Evolutionary conservation across 53 echinoderm and acorn worm genomes (phyloP).

Genomic region (Mesocentrotus franciscanus): DNA sequence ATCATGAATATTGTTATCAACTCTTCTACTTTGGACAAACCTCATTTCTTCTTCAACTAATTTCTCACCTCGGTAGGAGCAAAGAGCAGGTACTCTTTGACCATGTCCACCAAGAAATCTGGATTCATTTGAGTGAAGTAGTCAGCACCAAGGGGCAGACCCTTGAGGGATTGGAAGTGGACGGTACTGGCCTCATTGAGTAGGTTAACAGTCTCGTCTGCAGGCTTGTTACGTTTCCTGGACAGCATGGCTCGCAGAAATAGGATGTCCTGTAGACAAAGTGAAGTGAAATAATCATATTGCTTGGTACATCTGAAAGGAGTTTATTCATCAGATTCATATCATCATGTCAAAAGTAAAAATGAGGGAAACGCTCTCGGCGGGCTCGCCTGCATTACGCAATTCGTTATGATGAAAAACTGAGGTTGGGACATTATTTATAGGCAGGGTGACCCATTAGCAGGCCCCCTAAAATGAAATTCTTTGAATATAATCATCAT

Average conservation of each 20-base stretch:
- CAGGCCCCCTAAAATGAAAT: no score
- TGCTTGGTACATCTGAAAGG: no score
- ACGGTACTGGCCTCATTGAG: conserved; percentile 90
- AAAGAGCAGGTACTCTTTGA: conserved; percentile 91
- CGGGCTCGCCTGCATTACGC: no score
- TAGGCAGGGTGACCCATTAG: no score
- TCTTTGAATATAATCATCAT: no score
- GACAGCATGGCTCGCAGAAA: conserved; percentile 90
- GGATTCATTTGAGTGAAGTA: conserved; percentile 94
- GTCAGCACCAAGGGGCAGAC: conserved; percentile 84
- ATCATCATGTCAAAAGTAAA: no score
- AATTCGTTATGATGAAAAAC: no score
- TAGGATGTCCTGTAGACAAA: conserved; percentile 81
- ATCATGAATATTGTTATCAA: no score
- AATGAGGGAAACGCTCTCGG: no score
- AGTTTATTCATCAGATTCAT: no score
- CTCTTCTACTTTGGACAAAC: not conserved
- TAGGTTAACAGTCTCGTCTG: conserved; percentile 80
- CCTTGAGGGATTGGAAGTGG: conserved; percentile 89
- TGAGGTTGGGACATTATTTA: no score
- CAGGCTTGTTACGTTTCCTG: conserved; percentile 81
- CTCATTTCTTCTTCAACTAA: not conserved
- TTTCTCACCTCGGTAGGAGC: conserved; percentile 91
- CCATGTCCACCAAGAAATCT: conserved; percentile 93
- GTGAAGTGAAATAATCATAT: not conserved